Evolutionary conservation across 2,888 invertebrate genomes (phyloP).

Genomic region (Neria commutata): DNA sequence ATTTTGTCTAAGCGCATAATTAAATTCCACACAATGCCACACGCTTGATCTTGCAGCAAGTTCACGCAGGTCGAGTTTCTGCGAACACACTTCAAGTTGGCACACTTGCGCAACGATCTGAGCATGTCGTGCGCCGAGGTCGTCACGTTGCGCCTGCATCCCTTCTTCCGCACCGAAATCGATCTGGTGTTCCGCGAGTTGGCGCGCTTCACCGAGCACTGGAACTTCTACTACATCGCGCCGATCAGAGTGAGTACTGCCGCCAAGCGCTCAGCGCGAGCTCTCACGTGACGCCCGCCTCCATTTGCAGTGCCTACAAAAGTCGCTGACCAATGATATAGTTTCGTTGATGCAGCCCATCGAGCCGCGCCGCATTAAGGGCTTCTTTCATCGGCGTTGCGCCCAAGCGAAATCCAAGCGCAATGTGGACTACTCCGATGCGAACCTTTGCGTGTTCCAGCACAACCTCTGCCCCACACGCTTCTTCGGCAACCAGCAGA

Average conservation of each 20-base stretch:
- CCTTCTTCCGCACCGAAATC: slow-evolving; percentile 46
- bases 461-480: slow-evolving; percentile 38
- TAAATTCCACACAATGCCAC: not conserved
- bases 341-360: slow-evolving; percentile 47
- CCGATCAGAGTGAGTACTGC: slow-evolving; percentile 24
- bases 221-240: slow-evolving; percentile 43
- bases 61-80: slow-evolving; percentile 31
- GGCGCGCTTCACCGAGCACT: slow-evolving; percentile 37
- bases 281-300: too few relatives aligned
- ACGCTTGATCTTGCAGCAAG: slow-evolving; percentile 18
- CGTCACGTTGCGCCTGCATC: slow-evolving; percentile 45
- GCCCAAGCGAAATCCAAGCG: not conserved
- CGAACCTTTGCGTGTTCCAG: slow-evolving; percentile 35
- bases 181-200: slow-evolving; percentile 44
- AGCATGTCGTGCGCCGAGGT: slow-evolving; percentile 42
- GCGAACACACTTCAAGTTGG: slow-evolving; percentile 35
- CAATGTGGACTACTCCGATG: slow-evolving; percentile 11
- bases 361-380: slow-evolving; percentile 42
- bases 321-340: slow-evolving; percentile 41
- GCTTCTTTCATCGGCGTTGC: slow-evolving; percentile 29
- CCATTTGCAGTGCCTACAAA: not conserved
- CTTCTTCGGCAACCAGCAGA: slow-evolving; percentile 33
- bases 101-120: slow-evolving; percentile 24
- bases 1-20: too few relatives aligned
- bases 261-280: too few relatives aligned